Evolutionary conservation across 2,888 invertebrate genomes (phyloP), one percentile per base, ranked within the genome.

Genomic region (Anticlea derivata): DNA sequence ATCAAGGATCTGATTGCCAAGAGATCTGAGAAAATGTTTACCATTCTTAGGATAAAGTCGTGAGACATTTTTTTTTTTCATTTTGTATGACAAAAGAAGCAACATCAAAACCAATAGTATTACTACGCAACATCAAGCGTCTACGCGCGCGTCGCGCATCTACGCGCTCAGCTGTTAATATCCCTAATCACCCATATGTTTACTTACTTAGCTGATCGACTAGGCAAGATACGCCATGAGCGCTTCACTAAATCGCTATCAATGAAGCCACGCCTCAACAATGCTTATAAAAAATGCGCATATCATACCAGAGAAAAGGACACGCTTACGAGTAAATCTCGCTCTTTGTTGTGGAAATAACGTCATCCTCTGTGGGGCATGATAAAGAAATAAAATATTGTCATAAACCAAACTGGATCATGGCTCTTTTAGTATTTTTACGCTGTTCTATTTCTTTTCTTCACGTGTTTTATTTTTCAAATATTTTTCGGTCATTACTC

Each of bases 221-320:
- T n/a, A n/a, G n/a, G n/a, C n/a, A n/a, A n/a, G n/a, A n/a, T n/a
- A n/a, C n/a, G n/a, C n/a, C n/a, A n/a, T n/a, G n/a, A n/a, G n/a
- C 17, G 17, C 17, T 17, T 8, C 2, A 5, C 17, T 24, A 8
- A 12, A 29, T 10, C 70, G 67, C 66, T 54, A 5, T 34, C 39
- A 59, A 24, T 58, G 40, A 10, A 47, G 43, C 68, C 68, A 27
- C 55, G 62, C 65, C 60, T 37, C 52, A 57, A 60, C 54, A 56
- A 61, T 63, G 70, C 73, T 76, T 77, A 84, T 83, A 82, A 83
- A 83, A 53, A 86, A 86, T 83, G 82, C 79, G 78, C 78, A 79
- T 81, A 80, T 78, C 72, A 78, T 77, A 70, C 70, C 55, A 54
- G 49, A 58, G 58, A 66, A 78, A 77, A 80, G 80, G 80, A 76